A percentile compares a stretch with the other conserved stretches of the same genome.
Conservation (phyloP, 1,140 invertebrate genomes). For the Homalodisca vitripennis region DNA sequence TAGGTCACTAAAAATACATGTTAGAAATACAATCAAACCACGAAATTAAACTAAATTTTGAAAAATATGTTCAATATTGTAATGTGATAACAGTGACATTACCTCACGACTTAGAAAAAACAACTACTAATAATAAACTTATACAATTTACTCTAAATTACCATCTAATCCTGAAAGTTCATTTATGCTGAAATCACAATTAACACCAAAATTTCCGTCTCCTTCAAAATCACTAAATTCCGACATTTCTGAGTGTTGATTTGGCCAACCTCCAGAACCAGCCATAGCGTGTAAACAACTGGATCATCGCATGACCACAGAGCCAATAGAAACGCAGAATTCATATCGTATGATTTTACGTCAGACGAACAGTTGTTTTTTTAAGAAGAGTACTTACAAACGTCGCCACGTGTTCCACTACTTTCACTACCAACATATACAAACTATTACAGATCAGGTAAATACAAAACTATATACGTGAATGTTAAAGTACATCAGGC, state of each 20-base stretch:
- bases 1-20: too few species aligned
- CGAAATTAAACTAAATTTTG: too few species aligned
- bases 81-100: too few species aligned
- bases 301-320: background rate
- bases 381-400: background rate
- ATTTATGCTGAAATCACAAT: constrained; percentile 31
- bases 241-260: background rate
- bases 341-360: constrained; percentile 31
- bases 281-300: constrained; percentile 15
- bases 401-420: background rate
- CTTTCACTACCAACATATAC: too few species aligned
- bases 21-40: too few species aligned
- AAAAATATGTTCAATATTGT: too few species aligned
- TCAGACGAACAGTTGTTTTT: constrained; percentile 16
- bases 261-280: constrained; percentile 17
- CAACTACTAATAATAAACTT: too few species aligned
- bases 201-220: constrained; percentile 28
- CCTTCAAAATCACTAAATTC: constrained; percentile 16
- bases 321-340: constrained; percentile 16
- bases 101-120: too few species aligned
- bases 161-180: constrained; percentile 37
- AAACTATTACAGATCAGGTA: too few species aligned
- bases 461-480: too few species aligned
- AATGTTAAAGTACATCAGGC: too few species aligned
- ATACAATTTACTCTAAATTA: too few species aligned